Evolutionary conservation across 2,113 vertebrate species (phyloP).

Genomic region (Xenopus tropicalis): DNA sequence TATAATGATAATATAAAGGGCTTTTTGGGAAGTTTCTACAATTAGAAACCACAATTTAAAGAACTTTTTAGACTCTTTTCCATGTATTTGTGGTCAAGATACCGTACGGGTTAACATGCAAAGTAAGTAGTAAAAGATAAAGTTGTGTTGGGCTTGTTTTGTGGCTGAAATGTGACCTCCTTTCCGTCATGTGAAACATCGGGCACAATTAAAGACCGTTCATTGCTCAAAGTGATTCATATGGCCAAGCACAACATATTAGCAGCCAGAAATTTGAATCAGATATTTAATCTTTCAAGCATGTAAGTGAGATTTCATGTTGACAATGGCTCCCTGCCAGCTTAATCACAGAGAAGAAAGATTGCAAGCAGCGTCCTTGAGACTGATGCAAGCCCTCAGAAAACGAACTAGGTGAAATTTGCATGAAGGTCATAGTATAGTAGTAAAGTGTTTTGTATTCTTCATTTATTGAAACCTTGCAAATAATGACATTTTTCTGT

Average conservation of each 20-base stretch:
- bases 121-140: too few species aligned
- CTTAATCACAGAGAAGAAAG: conserved; percentile 63
- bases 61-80: too few species aligned
- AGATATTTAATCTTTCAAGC: conserved; percentile 76
- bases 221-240: conserved; percentile 50
- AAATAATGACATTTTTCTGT: conserved; percentile 32
- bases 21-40: too few species aligned
- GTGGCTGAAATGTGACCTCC: conserved; percentile 46
- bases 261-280: conserved; percentile 73
- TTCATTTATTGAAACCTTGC: conserved; percentile 10
- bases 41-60: too few species aligned
- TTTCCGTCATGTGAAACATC: conserved; percentile 43
- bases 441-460: conserved; percentile 9
- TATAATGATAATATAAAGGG: too few species aligned
- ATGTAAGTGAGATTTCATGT: conserved; percentile 68
- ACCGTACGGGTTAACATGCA: too few species aligned
- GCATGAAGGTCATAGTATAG: conserved; percentile 26
- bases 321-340: conserved; percentile 65
- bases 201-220: conserved; percentile 46
- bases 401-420: conserved; percentile 43
- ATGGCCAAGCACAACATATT: conserved; percentile 74
- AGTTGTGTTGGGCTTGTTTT: conserved; percentile 38
- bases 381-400: conserved; percentile 47
- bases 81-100: too few species aligned
- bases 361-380: conserved; percentile 58